These are phyloP conservation scores for Belonocnema kinseyi DNA, from an alignment of 1,140 invertebrate species.

Conservation along the genomic window DNA sequence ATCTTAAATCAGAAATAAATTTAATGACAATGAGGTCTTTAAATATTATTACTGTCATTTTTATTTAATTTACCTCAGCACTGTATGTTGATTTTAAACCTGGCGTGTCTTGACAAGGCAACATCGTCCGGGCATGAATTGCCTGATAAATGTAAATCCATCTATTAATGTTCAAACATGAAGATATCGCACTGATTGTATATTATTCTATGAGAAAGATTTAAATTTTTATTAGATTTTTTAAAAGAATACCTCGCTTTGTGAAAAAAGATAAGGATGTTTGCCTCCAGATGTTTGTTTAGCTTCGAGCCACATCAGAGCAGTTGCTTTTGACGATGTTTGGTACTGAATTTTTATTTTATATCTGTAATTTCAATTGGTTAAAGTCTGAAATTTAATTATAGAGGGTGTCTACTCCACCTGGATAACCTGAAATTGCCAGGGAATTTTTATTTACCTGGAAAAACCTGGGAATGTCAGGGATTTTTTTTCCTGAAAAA, in stretches of 20 bases:
- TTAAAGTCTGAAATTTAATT: too few species aligned
- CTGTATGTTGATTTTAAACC: constrained; percentile 92
- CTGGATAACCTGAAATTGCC: too few species aligned
- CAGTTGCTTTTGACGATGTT: constrained; percentile 85
- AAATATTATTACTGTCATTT: neutral
- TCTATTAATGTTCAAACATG: constrained; percentile 53
- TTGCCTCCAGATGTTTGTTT: constrained; percentile 91
- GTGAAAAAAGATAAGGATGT: constrained; percentile 94
- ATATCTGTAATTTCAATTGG: constrained; percentile 52
- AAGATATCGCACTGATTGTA: constrained; percentile 38
- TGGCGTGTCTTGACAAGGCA: constrained; percentile 97
- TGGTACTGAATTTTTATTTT: constrained; percentile 84
- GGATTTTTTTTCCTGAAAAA: too few species aligned
- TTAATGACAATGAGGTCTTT: neutral
- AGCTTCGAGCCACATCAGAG: constrained; percentile 92
- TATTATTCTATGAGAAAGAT: neutral
- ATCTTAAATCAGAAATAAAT: constrained; percentile 74
- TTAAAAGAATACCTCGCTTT: constrained; percentile 84
- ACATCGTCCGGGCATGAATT: constrained; percentile 90
- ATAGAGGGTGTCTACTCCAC: too few species aligned
- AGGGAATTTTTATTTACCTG: too few species aligned
- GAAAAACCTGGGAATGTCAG: too few species aligned
- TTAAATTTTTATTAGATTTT: constrained; percentile 32
- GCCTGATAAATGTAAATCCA: constrained; percentile 78
- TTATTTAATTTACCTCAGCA: constrained; percentile 80